A percentile compares a stretch with the other conserved stretches of the same genome.
Evolutionary conservation across 2,113 vertebrate genomes (phyloP).

Genomic region (Xenopus tropicalis): DNA sequence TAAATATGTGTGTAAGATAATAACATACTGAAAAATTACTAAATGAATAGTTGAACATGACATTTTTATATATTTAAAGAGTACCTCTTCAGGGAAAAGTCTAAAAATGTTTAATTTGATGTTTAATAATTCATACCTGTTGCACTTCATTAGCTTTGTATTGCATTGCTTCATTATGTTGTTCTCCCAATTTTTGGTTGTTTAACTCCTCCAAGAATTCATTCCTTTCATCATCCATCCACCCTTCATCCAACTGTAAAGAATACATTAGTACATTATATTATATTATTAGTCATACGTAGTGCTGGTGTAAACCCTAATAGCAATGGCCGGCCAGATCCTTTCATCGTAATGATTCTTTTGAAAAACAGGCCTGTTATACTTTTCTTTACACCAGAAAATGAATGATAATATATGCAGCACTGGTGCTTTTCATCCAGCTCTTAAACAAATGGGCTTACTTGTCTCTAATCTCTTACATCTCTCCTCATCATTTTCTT

Average conservation of each 20-base stretch:
- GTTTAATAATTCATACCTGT: slow-evolving; percentile 64
- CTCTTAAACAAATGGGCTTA: slow-evolving; percentile 60
- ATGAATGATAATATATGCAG: slow-evolving; percentile 50
- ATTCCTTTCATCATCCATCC: slow-evolving; percentile 96
- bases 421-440: slow-evolving; percentile 63
- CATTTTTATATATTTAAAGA: neutral
- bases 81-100: neutral
- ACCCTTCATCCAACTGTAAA: slow-evolving; percentile 90
- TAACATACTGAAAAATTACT: too few species aligned
- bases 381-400: slow-evolving; percentile 52
- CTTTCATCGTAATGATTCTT: slow-evolving; percentile 68
- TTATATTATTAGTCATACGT: slow-evolving; percentile 55
- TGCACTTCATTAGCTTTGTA: slow-evolving; percentile 72
- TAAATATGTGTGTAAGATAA: too few species aligned
- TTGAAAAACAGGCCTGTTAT: slow-evolving; percentile 52
- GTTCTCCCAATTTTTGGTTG: slow-evolving; percentile 91
- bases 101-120: neutral
- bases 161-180: slow-evolving; percentile 80
- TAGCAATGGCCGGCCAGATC: slow-evolving; percentile 51
- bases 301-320: slow-evolving; percentile 60
- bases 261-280: slow-evolving; percentile 64
- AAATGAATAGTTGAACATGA: neutral
- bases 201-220: slow-evolving; percentile 96
- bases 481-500: slow-evolving; percentile 32
- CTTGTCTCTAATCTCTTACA: slow-evolving; percentile 59